Base-by-base conservation (phyloP, 2,797 vertebrate genomes). In the Phylloscopus collybita region DNA sequence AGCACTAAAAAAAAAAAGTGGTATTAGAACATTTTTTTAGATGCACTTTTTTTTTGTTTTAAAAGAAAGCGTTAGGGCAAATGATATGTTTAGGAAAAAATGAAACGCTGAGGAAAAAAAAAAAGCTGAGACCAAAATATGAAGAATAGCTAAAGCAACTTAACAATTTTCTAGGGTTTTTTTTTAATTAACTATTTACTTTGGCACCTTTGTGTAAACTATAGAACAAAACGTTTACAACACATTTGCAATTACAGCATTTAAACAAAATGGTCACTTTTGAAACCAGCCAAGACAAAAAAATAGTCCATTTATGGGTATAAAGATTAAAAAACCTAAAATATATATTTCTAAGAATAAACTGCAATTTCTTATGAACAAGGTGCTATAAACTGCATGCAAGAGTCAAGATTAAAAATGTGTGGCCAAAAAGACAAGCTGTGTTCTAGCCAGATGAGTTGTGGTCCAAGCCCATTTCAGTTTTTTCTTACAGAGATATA, bases 311-410 rank as follows among this genome's bases (percentile, higher is more conserved):
- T 91, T 97, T 91, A 96, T 84, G 88, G 92, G 94, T 96, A 96
- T 89, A 91, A 97, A 97, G 87, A 95, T 96, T 96, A 96, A 90
- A 96, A 97, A 96, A 86, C 91, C 96, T 96, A 97, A 97, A 93
- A 97, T 90, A 97, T 86, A 96, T 95, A 97, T 92, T 90, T 94
- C 93, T 97, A 96, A 95, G 93, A 97, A 97, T 95, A 97, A 97
- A 95, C 79, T 96, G 82, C 89, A 94, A 96, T 96, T 97, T 97
- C 89, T 95, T 97, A 97, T 94, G 96, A 97, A 97, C 88, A 95
- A 97, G 90, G 95, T 96, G 97, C 97, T 97, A 97, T 97, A 95
- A 97, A 98, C 92, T 97, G 92, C 97, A 97, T 93, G 96, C 89
- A 96, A 93, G 95, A 78, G 53, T 94, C 45, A 94, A 80, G 79